Percentiles rank a stretch among this genome's conserved stretches.
phyloP scores from a whole-genome alignment of 2,797 vertebrate genomes.

The Paguma larvata region DNA sequence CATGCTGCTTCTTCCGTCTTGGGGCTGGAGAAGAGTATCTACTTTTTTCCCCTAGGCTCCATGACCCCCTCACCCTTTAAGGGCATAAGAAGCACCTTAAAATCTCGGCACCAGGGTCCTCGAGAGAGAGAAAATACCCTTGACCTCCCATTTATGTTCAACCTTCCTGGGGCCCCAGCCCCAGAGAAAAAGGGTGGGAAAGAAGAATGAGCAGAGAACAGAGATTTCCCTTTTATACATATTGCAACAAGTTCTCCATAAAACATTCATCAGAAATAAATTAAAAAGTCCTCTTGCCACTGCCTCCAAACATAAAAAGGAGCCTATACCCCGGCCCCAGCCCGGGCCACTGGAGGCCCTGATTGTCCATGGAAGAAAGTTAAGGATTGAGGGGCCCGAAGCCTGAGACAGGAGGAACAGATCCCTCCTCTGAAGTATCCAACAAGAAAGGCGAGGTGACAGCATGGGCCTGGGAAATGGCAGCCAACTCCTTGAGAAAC shows the following conservation, averaged over 20 bases:
- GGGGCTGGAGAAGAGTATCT: constrained; percentile 11
- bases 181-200: constrained; percentile 53
- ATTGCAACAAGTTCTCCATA: constrained; percentile 87
- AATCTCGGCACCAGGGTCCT: constrained; percentile 35
- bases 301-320: constrained; percentile 84
- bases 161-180: constrained; percentile 30
- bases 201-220: constrained; percentile 79
- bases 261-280: constrained; percentile 89
- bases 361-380: constrained; percentile 80
- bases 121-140: constrained; percentile 52
- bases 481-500: constrained; percentile 98
- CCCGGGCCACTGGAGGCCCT: constrained; percentile 63
- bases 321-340: constrained; percentile 69
- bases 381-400: constrained; percentile 80
- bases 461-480: constrained; percentile 96
- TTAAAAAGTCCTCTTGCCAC: constrained; percentile 88
- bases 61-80: constrained; percentile 32
- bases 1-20: constrained; percentile 63
- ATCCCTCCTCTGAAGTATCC: constrained; percentile 90
- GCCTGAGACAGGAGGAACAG: constrained; percentile 69
- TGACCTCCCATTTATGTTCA: constrained; percentile 43
- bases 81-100: constrained; percentile 34
- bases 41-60: constrained; percentile 29
- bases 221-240: constrained; percentile 86
- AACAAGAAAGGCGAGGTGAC: constrained; percentile 94